Percentiles rank a stretch among this genome's conserved stretches.
phyloP scores from a whole-genome alignment of 1,140 invertebrate species.

The Archivesica marissinica region DNA sequence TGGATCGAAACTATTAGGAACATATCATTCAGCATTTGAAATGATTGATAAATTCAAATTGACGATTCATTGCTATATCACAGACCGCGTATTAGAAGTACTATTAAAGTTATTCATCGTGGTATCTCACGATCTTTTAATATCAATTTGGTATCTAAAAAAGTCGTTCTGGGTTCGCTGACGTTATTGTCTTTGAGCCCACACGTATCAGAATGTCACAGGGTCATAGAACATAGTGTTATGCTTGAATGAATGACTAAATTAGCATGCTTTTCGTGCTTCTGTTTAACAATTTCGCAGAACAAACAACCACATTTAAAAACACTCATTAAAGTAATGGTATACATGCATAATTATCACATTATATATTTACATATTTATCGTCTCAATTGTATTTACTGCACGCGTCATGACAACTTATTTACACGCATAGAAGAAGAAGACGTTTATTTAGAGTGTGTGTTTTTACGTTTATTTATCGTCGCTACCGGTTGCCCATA shows the following conservation, averaged over 20 bases:
- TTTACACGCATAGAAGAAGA: too few species aligned
- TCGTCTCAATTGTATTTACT: too few species aligned
- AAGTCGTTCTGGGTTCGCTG: conserved; percentile 29
- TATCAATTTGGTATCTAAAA: neutral
- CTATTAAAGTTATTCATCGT: neutral
- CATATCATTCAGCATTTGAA: conserved; percentile 11
- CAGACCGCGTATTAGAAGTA: neutral
- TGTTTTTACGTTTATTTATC: too few species aligned
- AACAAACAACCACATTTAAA: too few species aligned
- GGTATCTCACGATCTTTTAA: conserved; percentile 19
- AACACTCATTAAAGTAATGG: too few species aligned
- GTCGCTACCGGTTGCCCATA: too few species aligned
- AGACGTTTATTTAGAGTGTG: too few species aligned
- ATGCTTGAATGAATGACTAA: conserved; percentile 5
- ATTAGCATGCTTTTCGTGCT: neutral
- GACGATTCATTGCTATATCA: conserved; percentile 24
- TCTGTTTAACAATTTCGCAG: neutral
- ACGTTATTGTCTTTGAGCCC: conserved; percentile 30
- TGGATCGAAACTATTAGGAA: conserved; percentile 5
- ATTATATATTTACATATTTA: too few species aligned
- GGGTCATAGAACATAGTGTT: neutral
- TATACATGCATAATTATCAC: too few species aligned
- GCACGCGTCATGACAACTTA: too few species aligned
- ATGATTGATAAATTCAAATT: conserved; percentile 38
- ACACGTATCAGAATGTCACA: neutral